phyloP scores from a whole-genome alignment of 1,140 invertebrate species.

The Protaetia brevitarsis region DNA sequence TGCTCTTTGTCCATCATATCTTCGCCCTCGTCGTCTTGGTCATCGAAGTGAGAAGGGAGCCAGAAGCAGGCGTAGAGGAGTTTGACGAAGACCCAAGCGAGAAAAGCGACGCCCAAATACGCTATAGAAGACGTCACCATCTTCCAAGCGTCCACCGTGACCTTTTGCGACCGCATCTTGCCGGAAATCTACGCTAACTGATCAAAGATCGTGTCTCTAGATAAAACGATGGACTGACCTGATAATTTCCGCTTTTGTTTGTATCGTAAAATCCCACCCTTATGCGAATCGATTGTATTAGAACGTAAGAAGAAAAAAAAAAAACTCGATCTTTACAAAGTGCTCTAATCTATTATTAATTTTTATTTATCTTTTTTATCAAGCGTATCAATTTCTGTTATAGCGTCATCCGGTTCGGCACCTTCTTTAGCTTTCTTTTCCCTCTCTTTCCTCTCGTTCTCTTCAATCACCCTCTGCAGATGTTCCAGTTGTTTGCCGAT shows the following conservation, averaged over 20 bases:
- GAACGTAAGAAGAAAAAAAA: background rate
- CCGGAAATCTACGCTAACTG: background rate
- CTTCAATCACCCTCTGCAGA: slow-evolving; percentile 17
- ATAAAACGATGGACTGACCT: background rate
- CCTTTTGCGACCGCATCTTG: slow-evolving; percentile 51
- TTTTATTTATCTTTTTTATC: slow-evolving; percentile 12
- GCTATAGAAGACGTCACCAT: slow-evolving; percentile 53
- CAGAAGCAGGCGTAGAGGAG: slow-evolving; percentile 63
- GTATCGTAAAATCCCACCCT: background rate
- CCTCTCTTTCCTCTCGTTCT: slow-evolving; percentile 19
- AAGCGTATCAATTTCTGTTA: background rate
- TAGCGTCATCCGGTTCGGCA: background rate
- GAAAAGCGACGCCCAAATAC: slow-evolving; percentile 53
- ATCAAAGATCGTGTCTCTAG: background rate
- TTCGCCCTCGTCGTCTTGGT: slow-evolving; percentile 48
- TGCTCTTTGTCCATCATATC: slow-evolving; percentile 7
- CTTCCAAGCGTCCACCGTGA: slow-evolving; percentile 53
- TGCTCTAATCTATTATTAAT: background rate
- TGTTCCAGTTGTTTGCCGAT: slow-evolving; percentile 17
- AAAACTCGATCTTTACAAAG: background rate
- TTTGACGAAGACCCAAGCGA: slow-evolving; percentile 55
- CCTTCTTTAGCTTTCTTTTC: background rate
- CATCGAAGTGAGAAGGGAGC: slow-evolving; percentile 57
- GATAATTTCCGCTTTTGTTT: slow-evolving; percentile 1
- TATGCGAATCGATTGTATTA: slow-evolving; percentile 7